These are phyloP conservation scores for Trichopoda pennipes DNA, from an alignment of 2,888 invertebrate genomes.

Conservation along the genomic window DNA sequence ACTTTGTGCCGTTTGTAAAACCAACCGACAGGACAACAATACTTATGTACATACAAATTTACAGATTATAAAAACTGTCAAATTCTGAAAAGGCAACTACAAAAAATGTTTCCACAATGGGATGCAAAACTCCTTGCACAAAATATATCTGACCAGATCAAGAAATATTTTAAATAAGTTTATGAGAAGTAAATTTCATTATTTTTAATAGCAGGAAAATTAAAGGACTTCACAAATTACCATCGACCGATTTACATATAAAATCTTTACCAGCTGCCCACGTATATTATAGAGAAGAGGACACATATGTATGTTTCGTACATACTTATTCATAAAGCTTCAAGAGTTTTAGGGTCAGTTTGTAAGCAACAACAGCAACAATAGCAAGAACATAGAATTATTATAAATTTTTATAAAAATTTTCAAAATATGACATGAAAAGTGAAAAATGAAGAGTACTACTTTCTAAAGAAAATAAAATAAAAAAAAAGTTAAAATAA, in stretches of 20 bases:
- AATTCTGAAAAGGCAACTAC: slow-evolving; percentile 59
- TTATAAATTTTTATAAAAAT: slow-evolving; percentile 67
- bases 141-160: not conserved
- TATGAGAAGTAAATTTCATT: not conserved
- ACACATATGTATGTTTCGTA: slow-evolving; percentile 70
- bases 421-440: slow-evolving; percentile 67
- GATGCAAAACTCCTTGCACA: slow-evolving; percentile 1
- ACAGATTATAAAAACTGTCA: slow-evolving; percentile 35
- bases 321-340: slow-evolving; percentile 37
- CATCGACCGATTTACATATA: too few species aligned
- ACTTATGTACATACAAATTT: slow-evolving; percentile 13
- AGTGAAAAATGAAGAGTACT: slow-evolving; percentile 66
- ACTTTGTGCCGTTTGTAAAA: slow-evolving; percentile 34
- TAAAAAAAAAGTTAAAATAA: slow-evolving; percentile 48
- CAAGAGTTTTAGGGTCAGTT: slow-evolving; percentile 66
- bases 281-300: slow-evolving; percentile 12
- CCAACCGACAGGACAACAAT: slow-evolving; percentile 13
- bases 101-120: slow-evolving; percentile 49
- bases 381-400: slow-evolving; percentile 46
- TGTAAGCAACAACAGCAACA: slow-evolving; percentile 41
- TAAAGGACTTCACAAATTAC: too few species aligned
- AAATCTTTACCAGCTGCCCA: not conserved
- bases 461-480: slow-evolving; percentile 55
- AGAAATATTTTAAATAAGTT: not conserved
- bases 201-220: not conserved